Conservation (phyloP, 1,140 invertebrate species). For the Lasioglossum baleicum region DNA sequence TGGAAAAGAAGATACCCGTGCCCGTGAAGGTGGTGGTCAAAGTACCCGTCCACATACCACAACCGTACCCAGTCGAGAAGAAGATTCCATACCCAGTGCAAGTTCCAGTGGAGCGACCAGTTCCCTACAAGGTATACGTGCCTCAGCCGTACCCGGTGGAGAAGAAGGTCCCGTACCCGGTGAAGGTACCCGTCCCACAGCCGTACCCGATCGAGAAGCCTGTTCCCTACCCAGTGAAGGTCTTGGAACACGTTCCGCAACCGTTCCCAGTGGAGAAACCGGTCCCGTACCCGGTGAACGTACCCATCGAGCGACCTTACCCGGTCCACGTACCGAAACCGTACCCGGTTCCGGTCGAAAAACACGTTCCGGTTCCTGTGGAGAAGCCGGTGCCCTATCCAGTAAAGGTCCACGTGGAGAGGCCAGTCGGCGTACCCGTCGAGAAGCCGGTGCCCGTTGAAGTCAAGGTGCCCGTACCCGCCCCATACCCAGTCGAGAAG, state of each 20-base stretch:
- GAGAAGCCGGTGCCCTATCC: constrained; percentile 76
- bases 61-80: constrained; percentile 86
- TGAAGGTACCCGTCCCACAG: constrained; percentile 71
- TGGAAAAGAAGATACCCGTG: constrained; percentile 85
- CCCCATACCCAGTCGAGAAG: constrained; percentile 77
- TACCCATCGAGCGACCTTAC: constrained; percentile 71
- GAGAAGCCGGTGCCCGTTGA: constrained; percentile 82
- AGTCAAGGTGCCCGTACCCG: constrained; percentile 80
- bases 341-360: constrained; percentile 77
- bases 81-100: constrained; percentile 85
- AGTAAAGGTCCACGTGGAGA: constrained; percentile 76
- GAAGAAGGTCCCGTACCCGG: constrained; percentile 73
- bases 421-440: constrained; percentile 76
- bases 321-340: constrained; percentile 78
- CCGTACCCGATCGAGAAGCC: constrained; percentile 75
- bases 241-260: constrained; percentile 76
- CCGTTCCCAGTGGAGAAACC: constrained; percentile 73
- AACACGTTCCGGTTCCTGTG: constrained; percentile 70
- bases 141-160: constrained; percentile 81
- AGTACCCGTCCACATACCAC: constrained; percentile 84
- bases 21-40: constrained; percentile 85
- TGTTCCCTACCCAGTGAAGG: constrained; percentile 75
- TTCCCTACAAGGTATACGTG: constrained; percentile 84
- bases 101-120: constrained; percentile 85
- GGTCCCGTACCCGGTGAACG: constrained; percentile 69